phyloP scores from a whole-genome alignment of 2,113 vertebrate genomes.

The Alosa alosa region DNA sequence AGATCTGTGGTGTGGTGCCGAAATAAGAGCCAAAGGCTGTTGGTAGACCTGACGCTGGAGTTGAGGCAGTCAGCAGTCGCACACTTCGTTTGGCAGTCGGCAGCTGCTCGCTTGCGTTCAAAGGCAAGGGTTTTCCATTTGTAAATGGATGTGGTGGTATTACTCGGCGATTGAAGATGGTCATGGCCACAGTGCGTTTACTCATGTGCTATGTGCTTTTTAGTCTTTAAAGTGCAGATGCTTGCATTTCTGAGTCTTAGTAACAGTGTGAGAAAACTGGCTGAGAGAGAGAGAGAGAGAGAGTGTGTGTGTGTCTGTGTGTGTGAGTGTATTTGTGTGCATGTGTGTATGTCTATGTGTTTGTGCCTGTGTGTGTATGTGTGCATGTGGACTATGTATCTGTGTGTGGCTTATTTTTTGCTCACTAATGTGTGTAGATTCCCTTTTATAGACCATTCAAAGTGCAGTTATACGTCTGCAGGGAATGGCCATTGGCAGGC shows the following conservation, averaged over 20 bases:
- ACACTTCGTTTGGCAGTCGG: not conserved
- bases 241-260: not conserved
- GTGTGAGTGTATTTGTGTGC: not conserved
- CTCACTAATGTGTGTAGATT: not conserved
- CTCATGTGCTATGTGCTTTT: not conserved
- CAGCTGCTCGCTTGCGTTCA: not conserved
- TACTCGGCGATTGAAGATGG: not conserved
- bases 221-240: not conserved
- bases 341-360: not conserved
- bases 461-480: constrained; percentile 58
- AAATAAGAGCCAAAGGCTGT: not conserved
- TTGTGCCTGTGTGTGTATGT: constrained; percentile 1
- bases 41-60: not conserved
- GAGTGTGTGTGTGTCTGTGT: not conserved
- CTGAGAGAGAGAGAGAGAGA: no score
- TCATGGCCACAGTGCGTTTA: not conserved
- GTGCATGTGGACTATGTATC: not conserved
- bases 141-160: not conserved
- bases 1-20: not conserved
- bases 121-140: not conserved
- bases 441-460: constrained; percentile 47
- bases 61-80: not conserved
- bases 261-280: not conserved
- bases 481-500: constrained; percentile 63
- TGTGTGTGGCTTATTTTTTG: not conserved